These are phyloP conservation scores for Mormyrops attenuatus DNA, from an alignment of 2,797 vertebrate genomes.

Conservation along the genomic window DNA sequence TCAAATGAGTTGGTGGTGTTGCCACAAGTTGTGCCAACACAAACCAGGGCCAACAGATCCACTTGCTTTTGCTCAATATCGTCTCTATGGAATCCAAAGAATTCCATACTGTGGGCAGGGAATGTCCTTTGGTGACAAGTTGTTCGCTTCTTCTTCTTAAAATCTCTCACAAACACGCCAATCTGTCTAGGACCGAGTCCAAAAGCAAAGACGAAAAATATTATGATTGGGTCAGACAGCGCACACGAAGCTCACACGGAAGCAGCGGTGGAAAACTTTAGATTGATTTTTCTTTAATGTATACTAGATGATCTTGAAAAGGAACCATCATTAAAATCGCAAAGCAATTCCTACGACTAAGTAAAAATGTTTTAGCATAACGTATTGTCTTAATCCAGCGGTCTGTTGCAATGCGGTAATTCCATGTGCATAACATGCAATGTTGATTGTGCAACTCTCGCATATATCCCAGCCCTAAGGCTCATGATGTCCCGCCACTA, in stretches of 20 bases:
- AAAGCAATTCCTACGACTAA: background rate
- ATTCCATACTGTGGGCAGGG: background rate
- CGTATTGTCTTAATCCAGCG: background rate
- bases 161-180: background rate
- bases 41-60: background rate
- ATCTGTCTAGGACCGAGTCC: background rate
- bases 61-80: background rate
- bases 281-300: background rate
- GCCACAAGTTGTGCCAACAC: background rate
- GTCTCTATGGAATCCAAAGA: background rate
- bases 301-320: background rate
- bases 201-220: too few relatives aligned
- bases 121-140: background rate
- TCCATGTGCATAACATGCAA: background rate
- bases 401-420: background rate
- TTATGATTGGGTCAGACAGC: too few relatives aligned
- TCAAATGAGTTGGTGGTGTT: background rate
- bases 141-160: background rate
- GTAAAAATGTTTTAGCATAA: background rate
- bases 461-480: background rate
- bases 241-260: background rate
- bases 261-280: background rate
- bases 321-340: background rate
- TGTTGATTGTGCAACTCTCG: background rate
- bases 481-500: background rate